A percentile compares a stretch with the other conserved stretches of the same genome.
phyloP scores from a whole-genome alignment of 2,797 vertebrate genomes.

The Octomys mimax region DNA sequence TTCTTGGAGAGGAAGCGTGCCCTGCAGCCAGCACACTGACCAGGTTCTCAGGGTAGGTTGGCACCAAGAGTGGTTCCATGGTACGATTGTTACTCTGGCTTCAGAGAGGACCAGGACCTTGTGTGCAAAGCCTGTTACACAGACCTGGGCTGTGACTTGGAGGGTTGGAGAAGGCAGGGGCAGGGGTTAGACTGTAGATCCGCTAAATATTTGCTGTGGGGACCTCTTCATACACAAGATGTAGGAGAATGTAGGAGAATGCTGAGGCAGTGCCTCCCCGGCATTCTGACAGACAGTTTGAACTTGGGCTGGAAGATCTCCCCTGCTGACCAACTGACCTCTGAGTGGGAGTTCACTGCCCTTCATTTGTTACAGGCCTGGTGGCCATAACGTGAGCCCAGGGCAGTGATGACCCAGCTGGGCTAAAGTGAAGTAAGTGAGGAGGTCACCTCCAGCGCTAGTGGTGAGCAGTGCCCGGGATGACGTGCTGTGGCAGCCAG shows the following conservation, averaged over 20 bases:
- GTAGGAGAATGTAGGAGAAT: background rate
- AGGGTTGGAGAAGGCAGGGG: background rate
- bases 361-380: background rate
- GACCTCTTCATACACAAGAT: background rate
- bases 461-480: background rate
- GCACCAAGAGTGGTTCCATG: background rate
- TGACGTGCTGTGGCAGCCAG: background rate
- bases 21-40: background rate
- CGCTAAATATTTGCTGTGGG: slow-evolving; percentile 49
- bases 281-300: background rate
- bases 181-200: slow-evolving; percentile 25
- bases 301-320: background rate
- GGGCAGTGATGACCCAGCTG: background rate
- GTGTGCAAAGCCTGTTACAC: background rate
- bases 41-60: background rate
- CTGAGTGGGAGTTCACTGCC: background rate
- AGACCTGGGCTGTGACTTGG: background rate
- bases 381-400: background rate
- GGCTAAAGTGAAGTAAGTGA: background rate
- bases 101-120: background rate
- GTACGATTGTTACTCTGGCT: background rate
- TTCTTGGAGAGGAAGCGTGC: background rate
- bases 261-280: background rate
- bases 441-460: background rate
- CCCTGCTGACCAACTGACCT: background rate